Conservation (phyloP, 2,113 vertebrate genomes). For the Nannobrachium achirus region DNA sequence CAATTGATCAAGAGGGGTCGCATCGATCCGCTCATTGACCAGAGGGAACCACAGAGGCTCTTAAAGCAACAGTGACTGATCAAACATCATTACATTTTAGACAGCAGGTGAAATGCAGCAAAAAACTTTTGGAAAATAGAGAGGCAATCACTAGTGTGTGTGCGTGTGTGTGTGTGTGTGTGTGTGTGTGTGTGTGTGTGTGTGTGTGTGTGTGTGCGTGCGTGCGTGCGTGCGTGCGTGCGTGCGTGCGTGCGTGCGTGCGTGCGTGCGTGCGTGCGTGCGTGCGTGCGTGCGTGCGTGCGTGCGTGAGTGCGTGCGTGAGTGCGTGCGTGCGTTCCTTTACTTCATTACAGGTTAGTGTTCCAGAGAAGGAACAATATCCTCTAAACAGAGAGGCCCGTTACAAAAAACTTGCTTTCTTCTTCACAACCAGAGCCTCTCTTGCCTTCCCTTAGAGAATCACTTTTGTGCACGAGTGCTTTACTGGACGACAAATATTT, state of each 20-base stretch:
- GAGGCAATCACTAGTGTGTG: background rate
- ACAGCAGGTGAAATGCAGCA: background rate
- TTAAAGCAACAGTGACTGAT: conserved; percentile 1
- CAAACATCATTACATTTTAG: background rate
- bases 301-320: too few relatives aligned
- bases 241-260: too few relatives aligned
- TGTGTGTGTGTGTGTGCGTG: too few relatives aligned
- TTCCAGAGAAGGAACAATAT: background rate
- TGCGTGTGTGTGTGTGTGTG: too few relatives aligned
- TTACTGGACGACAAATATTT: conserved; percentile 39
- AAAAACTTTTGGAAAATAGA: conserved; percentile 3
- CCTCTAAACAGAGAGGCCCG: background rate
- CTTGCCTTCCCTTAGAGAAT: conserved; percentile 4
- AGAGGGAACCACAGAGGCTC: background rate
- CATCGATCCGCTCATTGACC: conserved; percentile 3
- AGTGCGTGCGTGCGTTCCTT: background rate
- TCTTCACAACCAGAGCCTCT: conserved; percentile 22
- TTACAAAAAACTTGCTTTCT: conserved; percentile 18
- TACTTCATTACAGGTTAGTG: conserved; percentile 12
- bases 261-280: background rate
- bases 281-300: too few relatives aligned
- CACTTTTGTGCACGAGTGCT: conserved; percentile 24
- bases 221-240: background rate
- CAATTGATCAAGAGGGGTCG: conserved; percentile 5
- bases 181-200: background rate